Base-by-base conservation (phyloP, 2,888 invertebrate genomes). In the Xestia rhomboidea region DNA sequence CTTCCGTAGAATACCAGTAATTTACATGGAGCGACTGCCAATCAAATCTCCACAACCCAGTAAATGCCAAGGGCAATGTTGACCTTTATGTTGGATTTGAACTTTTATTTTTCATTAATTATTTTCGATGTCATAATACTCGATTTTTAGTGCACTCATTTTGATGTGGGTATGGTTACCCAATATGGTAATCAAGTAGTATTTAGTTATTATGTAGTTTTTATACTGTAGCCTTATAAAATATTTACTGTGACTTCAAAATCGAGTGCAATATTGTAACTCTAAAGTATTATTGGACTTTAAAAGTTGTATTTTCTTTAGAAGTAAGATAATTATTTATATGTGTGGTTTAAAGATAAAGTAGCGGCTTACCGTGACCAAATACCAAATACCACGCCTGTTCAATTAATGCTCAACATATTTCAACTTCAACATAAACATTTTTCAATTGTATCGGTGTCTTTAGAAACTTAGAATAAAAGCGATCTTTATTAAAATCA, bases 361-460 rank as follows among this genome's bases (percentile, higher is more conserved):
- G 62, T 6, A 78, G 76, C 71, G 84, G 73, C 13, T 34, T 77
- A 63, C 83, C 87, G 73, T 72, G 63, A 72, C 68, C 67, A 81
- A 89, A 86, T 84, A 85, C 44, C 44, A 85, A 90, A 90, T 86
- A 71, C 87, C 81, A 72, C 87, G 62, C 83, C 76, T 76, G 76
- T 76, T 73, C 68, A 77, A 79, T 81, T 78, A 79, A 79, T 80
- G 86, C 81, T 84, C 66, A 77, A 83, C 74, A 85, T 84, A 83
- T 82, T 85, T 86, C 81, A 82, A 72, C 66, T 82, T 81, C 64
- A 70, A 72, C 27, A 66, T 67, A 51, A 76, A 76, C 38, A 64
- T 68, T 82, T 69, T 66, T 72, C 60, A 78, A 73, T 68, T 68
- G 68, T 73, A 41, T 73, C n/a, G 10, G 38, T 77, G 77, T 68